These are phyloP conservation scores for Lepidochitona cinerea DNA, from an alignment of 2,888 invertebrate genomes.

Conservation along the genomic window DNA sequence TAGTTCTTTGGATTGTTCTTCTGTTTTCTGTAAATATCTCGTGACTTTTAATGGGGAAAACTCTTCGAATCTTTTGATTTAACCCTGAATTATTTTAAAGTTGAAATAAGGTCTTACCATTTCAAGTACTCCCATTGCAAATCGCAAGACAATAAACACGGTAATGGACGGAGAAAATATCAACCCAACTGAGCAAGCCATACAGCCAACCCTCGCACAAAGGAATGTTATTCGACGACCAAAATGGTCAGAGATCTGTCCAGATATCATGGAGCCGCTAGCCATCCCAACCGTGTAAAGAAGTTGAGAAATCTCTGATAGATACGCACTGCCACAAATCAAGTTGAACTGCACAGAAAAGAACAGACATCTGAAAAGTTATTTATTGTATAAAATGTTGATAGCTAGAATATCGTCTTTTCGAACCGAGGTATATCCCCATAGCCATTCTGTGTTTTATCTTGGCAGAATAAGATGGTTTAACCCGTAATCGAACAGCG, in stretches of 20 bases:
- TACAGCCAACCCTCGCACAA: slow-evolving; percentile 40
- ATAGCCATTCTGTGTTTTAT: no score
- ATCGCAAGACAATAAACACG: slow-evolving; percentile 48
- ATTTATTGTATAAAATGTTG: no score
- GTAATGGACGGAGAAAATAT: slow-evolving; percentile 41
- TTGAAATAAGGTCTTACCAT: background rate
- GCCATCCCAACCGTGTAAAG: slow-evolving; percentile 57
- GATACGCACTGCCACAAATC: slow-evolving; percentile 52
- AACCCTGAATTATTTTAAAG: no score
- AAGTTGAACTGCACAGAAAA: slow-evolving; percentile 53
- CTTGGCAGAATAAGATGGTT: no score
- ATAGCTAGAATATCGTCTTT: no score
- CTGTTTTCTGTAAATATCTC: no score
- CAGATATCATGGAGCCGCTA: slow-evolving; percentile 47
- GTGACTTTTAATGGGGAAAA: no score
- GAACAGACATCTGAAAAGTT: no score
- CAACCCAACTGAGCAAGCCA: slow-evolving; percentile 39
- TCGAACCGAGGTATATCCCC: no score
- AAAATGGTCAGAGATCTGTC: slow-evolving; percentile 52
- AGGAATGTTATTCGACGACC: slow-evolving; percentile 50
- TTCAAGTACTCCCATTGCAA: slow-evolving; percentile 51
- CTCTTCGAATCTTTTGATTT: no score
- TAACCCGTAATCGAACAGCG: no score
- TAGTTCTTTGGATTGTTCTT: no score
- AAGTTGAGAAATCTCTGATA: slow-evolving; percentile 52